Conservation (phyloP, 2,797 vertebrate species). For the Simalia tracyae region DNA sequence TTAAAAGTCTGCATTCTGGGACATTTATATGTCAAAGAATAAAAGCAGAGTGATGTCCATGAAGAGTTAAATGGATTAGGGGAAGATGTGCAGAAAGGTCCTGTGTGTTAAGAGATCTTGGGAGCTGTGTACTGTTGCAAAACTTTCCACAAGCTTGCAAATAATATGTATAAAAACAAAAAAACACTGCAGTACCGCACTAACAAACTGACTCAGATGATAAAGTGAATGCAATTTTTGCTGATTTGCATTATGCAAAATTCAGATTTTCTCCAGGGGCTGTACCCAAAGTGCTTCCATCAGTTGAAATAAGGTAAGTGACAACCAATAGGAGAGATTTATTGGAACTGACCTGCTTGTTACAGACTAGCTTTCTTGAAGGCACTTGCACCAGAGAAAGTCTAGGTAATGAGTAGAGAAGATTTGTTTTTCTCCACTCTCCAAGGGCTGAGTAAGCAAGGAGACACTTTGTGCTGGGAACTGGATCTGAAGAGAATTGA, state of each 20-base stretch:
- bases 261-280: background rate
- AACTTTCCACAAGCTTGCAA: background rate
- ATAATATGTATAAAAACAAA: background rate
- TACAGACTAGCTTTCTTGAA: background rate
- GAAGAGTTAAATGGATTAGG: background rate
- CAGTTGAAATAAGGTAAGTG: background rate
- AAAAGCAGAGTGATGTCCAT: background rate
- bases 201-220: background rate
- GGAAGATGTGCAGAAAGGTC: background rate
- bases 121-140: background rate
- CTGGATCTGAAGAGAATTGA: background rate
- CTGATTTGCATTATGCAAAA: background rate
- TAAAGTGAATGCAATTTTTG: background rate
- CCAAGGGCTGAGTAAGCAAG: background rate
- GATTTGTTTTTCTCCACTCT: too few species aligned
- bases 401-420: too few species aligned
- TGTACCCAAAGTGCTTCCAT: background rate
- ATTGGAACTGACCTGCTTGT: background rate
- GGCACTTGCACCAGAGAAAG: background rate
- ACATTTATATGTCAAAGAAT: background rate
- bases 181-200: background rate
- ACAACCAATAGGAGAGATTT: background rate
- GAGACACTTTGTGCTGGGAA: background rate
- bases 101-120: background rate
- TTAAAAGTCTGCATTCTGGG: background rate